Base-by-base conservation (phyloP, 2,797 vertebrate genomes). In the Channallabes apus region DNA sequence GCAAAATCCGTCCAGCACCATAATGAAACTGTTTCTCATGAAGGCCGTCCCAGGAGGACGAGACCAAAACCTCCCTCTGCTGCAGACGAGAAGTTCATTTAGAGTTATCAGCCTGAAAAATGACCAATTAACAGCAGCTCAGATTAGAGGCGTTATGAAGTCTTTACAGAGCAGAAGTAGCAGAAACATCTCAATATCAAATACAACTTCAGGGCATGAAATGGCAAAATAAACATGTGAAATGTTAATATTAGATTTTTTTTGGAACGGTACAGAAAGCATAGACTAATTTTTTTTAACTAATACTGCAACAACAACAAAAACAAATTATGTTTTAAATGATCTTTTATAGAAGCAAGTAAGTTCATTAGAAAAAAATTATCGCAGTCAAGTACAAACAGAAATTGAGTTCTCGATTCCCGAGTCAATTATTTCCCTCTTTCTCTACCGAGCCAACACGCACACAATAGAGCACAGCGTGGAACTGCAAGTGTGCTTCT, bases 351-450 rank as follows among this genome's bases (percentile, higher is more conserved):
- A n/a, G 20, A 46, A 17, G 11, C 17, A 11, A n/a, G 14, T 64
- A 18, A 22, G 54, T 78, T 78, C 6, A 38, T 78, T 38, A 22
- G 20, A 12, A 14, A 17, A 27, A 12, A 54, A 29, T 46, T 9
- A 56, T 32, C 9, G 18, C 24, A 64, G 35, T 79, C 22, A 46
- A 62, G 18, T 79, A 27, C 59, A 41, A 79, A 38, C 22, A 79
- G 58, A 79, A 61, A 79, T 79, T 38, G 58, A 79, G 24, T 64
- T 9, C 46, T 82, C 27, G 14, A 67, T 82, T 69, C 12, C 64
- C 65, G 35, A 56, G 65, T 82, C 32, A 82, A 82, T 69, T 82
- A 68, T 68, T 46, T 58, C 61, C 46, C 32, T 58, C 67, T 35
- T 71, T 56, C 29, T 58, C 29, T n/a, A 0, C 7, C 7, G 17